Evolutionary conservation across 1,140 invertebrate species (phyloP).

Genomic region (Aphaenogaster ashmeadi): DNA sequence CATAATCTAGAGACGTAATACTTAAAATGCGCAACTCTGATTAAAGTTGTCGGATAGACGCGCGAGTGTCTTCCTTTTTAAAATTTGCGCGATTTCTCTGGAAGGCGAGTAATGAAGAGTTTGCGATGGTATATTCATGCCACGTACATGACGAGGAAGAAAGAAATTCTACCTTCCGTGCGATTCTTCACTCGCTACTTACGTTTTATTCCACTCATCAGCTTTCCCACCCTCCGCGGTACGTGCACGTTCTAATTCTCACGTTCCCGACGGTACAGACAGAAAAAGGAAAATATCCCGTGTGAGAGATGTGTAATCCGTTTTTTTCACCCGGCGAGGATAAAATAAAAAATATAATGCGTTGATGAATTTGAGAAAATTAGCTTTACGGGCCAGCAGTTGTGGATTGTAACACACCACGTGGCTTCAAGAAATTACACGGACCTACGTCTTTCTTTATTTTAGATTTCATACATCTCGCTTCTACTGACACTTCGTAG

Average conservation of each 20-base stretch:
- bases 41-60: conserved; percentile 39
- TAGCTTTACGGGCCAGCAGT: conserved; percentile 47
- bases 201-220: conserved; percentile 72
- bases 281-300: conserved; percentile 51
- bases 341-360: conserved; percentile 63
- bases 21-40: conserved; percentile 46
- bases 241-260: conserved; percentile 77
- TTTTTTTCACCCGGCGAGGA: conserved; percentile 22
- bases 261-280: conserved; percentile 52
- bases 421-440: conserved; percentile 49
- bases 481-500: not conserved
- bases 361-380: conserved; percentile 66
- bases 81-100: conserved; percentile 56
- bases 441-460: conserved; percentile 15
- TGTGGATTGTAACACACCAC: conserved; percentile 23
- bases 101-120: conserved; percentile 57
- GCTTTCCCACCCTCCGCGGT: conserved; percentile 64
- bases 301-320: conserved; percentile 62
- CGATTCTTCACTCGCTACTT: conserved; percentile 61
- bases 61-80: conserved; percentile 32
- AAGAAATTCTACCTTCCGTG: conserved; percentile 62
- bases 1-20: conserved; percentile 27
- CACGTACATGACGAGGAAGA: conserved; percentile 64
- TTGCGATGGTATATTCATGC: conserved; percentile 60
- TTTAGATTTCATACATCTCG: not conserved